Percentiles rank a stretch among this genome's conserved stretches.
Conservation (phyloP, 2,888 invertebrate species). For the Pseudanteris insignis region DNA sequence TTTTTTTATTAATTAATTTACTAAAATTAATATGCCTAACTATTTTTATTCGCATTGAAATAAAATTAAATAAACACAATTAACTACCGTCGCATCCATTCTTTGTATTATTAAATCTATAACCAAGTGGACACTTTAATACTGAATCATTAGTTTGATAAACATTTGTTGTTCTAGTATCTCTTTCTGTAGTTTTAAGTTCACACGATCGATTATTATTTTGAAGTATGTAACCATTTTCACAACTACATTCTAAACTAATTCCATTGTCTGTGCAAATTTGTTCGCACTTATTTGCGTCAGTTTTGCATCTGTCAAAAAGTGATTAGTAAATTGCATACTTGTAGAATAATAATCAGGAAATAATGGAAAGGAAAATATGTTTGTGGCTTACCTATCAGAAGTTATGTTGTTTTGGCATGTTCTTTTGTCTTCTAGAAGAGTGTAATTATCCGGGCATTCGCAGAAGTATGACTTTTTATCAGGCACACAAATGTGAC, state of each 20-base stretch:
- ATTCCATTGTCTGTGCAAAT: conserved; percentile 77
- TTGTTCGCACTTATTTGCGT: conserved; percentile 77
- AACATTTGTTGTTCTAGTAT: conserved; percentile 40
- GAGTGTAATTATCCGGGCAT: conserved; percentile 75
- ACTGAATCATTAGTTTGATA: conserved; percentile 48
- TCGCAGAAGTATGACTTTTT: conserved; percentile 77
- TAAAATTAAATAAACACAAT: no score
- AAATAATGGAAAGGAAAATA: no score
- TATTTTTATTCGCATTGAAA: no score
- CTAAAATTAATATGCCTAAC: no score
- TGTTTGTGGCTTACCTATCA: no score
- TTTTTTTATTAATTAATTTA: no score
- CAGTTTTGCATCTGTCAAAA: conserved; percentile 69
- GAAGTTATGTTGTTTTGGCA: conserved; percentile 68
- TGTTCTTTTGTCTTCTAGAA: conserved; percentile 77
- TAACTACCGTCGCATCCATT: conserved; percentile 61
- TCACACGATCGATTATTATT: conserved; percentile 75
- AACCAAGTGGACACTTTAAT: conserved; percentile 58
- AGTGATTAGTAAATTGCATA: no score
- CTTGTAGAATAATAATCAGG: no score
- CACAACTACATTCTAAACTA: conserved; percentile 77
- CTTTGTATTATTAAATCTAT: conserved; percentile 55
- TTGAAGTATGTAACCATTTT: conserved; percentile 75
- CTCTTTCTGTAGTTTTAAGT: conserved; percentile 54
- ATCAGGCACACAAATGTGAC: conserved; percentile 80